Evolutionary conservation across 2,113 vertebrate genomes (phyloP).

Genomic region (Pampusana beccarii): DNA sequence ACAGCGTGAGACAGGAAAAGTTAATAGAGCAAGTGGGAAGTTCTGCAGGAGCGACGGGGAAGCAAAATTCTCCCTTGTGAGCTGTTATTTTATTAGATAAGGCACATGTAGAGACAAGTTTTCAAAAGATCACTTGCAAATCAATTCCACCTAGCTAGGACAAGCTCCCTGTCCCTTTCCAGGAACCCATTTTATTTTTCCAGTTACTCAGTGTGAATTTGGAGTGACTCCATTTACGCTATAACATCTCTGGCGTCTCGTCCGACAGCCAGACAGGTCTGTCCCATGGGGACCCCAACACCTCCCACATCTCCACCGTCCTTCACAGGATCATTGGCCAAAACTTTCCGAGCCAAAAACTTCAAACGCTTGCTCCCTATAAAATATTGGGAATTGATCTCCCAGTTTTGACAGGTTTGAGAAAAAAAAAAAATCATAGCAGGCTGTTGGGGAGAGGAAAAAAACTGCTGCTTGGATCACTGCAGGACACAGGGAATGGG

Average conservation of each 20-base stretch:
- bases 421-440: neutral
- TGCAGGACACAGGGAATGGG: neutral
- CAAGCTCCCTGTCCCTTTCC: neutral
- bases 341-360: neutral
- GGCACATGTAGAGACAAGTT: constrained; percentile 51
- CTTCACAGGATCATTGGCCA: neutral
- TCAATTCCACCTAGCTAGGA: neutral
- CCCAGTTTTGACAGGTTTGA: neutral
- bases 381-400: neutral
- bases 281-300: neutral
- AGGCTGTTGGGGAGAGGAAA: neutral
- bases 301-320: neutral
- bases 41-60: neutral
- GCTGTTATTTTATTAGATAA: constrained; percentile 25
- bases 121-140: constrained; percentile 47
- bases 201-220: neutral
- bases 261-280: neutral
- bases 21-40: neutral
- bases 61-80: neutral
- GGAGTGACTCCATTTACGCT: neutral
- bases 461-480: neutral
- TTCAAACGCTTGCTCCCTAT: neutral
- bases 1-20: neutral
- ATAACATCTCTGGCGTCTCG: neutral
- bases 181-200: neutral